These are phyloP conservation scores for Spea multiplicata DNA, from an alignment of 2,113 vertebrate genomes.

Conservation along the genomic window DNA sequence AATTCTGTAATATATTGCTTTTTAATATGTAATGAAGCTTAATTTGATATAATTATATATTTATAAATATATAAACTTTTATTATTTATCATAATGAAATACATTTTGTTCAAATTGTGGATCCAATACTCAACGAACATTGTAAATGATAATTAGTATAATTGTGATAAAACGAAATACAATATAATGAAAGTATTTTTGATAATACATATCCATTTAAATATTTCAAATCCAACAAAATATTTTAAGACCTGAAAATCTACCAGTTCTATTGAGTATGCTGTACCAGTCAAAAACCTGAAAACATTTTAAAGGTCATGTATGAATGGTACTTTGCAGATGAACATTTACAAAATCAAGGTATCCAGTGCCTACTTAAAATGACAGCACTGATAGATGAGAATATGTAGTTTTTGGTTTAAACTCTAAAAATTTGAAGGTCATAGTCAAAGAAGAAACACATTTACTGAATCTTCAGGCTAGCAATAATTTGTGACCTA, in stretches of 20 bases:
- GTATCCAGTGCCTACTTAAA: slow-evolving; percentile 17
- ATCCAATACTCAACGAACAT: no score
- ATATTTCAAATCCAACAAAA: not conserved
- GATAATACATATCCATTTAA: no score
- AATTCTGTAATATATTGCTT: no score
- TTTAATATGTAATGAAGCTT: no score
- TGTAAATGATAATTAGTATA: no score
- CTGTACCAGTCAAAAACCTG: slow-evolving; percentile 19
- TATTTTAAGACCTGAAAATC: not conserved
- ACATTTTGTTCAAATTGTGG: no score
- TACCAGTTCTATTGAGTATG: slow-evolving; percentile 1
- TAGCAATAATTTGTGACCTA: not conserved
- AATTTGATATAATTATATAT: no score
- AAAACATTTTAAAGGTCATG: slow-evolving; percentile 33
- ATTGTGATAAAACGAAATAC: no score
- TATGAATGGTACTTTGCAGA: not conserved
- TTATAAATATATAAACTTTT: no score
- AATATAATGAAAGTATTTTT: no score
- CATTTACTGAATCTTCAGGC: not conserved
- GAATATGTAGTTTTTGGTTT: slow-evolving; percentile 14
- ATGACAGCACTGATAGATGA: slow-evolving; percentile 31
- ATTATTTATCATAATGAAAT: no score
- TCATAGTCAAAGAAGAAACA: not conserved
- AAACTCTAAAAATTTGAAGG: slow-evolving; percentile 23
- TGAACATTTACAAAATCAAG: slow-evolving; percentile 34